phyloP scores from a whole-genome alignment of 2,797 vertebrate species.

The Glyptemys insculpta region DNA sequence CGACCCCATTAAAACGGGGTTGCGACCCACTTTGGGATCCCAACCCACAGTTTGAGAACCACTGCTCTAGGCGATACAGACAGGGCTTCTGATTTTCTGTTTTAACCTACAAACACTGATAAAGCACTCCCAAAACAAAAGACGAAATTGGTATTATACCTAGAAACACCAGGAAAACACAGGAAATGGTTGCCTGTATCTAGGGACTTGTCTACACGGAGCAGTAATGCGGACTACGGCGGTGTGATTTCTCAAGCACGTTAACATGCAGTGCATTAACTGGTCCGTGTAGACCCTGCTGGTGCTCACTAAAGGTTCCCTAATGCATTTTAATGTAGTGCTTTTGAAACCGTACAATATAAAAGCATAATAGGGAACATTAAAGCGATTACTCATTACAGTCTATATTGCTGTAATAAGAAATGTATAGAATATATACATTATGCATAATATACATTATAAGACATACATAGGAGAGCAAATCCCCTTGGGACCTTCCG shows the following conservation, averaged over 20 bases:
- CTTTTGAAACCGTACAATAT: not conserved
- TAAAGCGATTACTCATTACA: not conserved
- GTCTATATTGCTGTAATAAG: not conserved
- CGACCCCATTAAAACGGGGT: too few species aligned
- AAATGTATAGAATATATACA: not conserved
- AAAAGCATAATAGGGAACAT: not conserved
- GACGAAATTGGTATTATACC: not conserved
- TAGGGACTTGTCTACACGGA: not conserved
- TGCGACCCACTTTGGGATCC: too few species aligned
- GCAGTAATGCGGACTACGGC: not conserved
- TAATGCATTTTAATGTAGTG: not conserved
- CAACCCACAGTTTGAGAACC: too few species aligned
- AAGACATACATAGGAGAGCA: not conserved
- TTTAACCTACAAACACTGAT: not conserved
- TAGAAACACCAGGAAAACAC: not conserved
- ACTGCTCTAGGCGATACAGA: too few species aligned
- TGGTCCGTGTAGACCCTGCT: not conserved
- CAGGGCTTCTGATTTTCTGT: not conserved
- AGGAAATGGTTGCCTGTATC: not conserved
- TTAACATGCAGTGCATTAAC: not conserved
- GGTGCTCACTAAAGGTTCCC: not conserved
- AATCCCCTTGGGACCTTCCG: not conserved
- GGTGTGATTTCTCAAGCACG: not conserved
- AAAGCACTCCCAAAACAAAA: not conserved
- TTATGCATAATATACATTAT: not conserved